Base-by-base conservation (phyloP, 1,140 invertebrate species). In the Drosophila pseudoobscura region DNA sequence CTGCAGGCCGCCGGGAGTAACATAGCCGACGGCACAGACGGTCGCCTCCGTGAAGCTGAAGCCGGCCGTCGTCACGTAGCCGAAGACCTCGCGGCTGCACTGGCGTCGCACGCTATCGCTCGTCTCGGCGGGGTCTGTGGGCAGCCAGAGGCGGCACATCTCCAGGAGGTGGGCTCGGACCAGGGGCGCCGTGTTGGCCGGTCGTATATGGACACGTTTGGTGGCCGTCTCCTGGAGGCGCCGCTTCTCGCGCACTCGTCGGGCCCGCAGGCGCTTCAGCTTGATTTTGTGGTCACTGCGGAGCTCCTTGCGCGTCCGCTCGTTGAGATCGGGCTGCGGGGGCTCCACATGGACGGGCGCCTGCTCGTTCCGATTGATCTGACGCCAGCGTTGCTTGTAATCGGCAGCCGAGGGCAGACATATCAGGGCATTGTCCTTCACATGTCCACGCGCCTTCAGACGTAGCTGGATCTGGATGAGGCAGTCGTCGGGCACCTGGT, bases 71-170 rank as follows among this genome's bases (percentile, higher is more conserved):
- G 92, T 93, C 8, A 97, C 80, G 91, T 94, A 97, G 46, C 97
- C 97, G 74, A 97, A 94, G 3, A 95, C 92, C 90, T 95, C 92
- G 75, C 96, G 93, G 15, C 92, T 93, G 78, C 94, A 94, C 15
- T 94, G 93, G 51, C 93, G 77, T n/a, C 95, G 93, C 39, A 96
- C 93, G 35, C 89, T 93, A 35, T 91, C 85, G 6, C 35, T 45
- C 90, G 91, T 73, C 29, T 78, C 58, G 8, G 63, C 35, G 60
- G 90, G 92, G 46, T 93, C 91, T 0, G 41, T 65, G 7, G 95
- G 95, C 43, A 97, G 79, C 94, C 95, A 96, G 2, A 96, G 85
- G 45, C 94, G 91, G 63, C 93, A 92, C 94, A 96, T 96, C 82
- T 92, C 89, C 73, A 93, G 88, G 2, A 92, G 92, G 69, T 96